phyloP scores from a whole-genome alignment of 2,888 invertebrate species.

The Ophion costatus region DNA sequence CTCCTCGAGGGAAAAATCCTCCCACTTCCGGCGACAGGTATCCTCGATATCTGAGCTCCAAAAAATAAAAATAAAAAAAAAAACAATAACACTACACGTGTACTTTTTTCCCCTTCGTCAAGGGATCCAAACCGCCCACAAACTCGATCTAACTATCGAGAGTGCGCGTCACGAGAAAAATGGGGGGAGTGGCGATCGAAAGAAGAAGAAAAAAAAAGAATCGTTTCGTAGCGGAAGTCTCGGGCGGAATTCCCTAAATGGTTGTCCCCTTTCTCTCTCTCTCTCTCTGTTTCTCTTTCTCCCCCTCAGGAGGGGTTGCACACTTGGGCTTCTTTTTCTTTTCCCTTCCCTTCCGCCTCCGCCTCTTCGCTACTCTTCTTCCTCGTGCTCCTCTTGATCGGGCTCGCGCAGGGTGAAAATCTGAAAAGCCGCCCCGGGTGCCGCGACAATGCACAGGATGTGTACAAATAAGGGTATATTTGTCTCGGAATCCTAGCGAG shows the following conservation, averaged over 20 bases:
- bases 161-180: conserved; percentile 7
- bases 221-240: conserved; percentile 39
- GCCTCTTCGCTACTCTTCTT: conserved; percentile 7
- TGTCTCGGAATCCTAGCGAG: conserved; percentile 74
- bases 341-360: conserved; percentile 24
- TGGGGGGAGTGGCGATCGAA: conserved; percentile 50
- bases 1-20: neutral
- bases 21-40: conserved; percentile 37
- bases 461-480: conserved; percentile 83
- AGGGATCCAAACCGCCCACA: conserved; percentile 34
- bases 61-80: neutral
- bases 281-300: conserved; percentile 33
- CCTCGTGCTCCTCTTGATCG: too few species aligned
- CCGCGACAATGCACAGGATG: conserved; percentile 82
- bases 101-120: neutral
- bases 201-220: conserved; percentile 19
- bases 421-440: neutral
- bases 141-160: conserved; percentile 21
- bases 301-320: conserved; percentile 29
- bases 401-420: too few species aligned
- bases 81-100: neutral
- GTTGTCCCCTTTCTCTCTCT: neutral
- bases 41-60: neutral
- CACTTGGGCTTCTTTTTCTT: conserved; percentile 19
- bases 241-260: conserved; percentile 12